phyloP scores from a whole-genome alignment of 1,140 invertebrate genomes.

The Linepithema humile region DNA sequence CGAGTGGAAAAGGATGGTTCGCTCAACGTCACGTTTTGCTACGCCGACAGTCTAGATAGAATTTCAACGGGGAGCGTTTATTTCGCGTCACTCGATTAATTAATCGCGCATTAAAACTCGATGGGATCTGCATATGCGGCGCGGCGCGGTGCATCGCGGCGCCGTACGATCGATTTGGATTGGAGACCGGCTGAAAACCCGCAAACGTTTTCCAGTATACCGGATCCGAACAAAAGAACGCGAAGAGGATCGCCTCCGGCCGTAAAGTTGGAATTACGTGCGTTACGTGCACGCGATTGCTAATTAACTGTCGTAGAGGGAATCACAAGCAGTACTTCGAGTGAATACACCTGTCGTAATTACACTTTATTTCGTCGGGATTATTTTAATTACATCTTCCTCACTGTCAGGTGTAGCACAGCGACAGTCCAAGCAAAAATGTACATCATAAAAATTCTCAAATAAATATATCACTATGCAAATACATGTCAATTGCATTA shows the following conservation, averaged over 20 bases:
- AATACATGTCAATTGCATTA: neutral
- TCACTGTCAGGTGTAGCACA: neutral
- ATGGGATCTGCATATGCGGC: constrained; percentile 12
- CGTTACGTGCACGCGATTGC: constrained; percentile 43
- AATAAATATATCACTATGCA: neutral
- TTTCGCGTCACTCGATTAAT: constrained; percentile 66
- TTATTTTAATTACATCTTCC: constrained; percentile 43
- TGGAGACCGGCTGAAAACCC: neutral
- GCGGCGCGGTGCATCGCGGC: neutral
- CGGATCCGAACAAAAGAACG: constrained; percentile 11
- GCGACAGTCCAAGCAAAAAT: neutral
- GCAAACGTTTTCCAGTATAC: neutral
- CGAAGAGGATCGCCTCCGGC: constrained; percentile 25
- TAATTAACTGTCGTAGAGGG: constrained; percentile 45
- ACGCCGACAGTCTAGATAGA: constrained; percentile 41
- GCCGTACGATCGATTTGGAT: constrained; percentile 25
- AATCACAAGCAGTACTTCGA: constrained; percentile 26
- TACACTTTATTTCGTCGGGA: constrained; percentile 39
- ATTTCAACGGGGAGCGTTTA: constrained; percentile 56
- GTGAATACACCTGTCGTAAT: constrained; percentile 30
- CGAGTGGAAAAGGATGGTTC: constrained; percentile 65
- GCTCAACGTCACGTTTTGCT: constrained; percentile 67
- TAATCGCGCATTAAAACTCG: constrained; percentile 50
- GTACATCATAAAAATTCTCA: neutral
- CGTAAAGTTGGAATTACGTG: constrained; percentile 30